phyloP scores from a whole-genome alignment of 1,140 invertebrate species.

The Acromyrmex charruanus region DNA sequence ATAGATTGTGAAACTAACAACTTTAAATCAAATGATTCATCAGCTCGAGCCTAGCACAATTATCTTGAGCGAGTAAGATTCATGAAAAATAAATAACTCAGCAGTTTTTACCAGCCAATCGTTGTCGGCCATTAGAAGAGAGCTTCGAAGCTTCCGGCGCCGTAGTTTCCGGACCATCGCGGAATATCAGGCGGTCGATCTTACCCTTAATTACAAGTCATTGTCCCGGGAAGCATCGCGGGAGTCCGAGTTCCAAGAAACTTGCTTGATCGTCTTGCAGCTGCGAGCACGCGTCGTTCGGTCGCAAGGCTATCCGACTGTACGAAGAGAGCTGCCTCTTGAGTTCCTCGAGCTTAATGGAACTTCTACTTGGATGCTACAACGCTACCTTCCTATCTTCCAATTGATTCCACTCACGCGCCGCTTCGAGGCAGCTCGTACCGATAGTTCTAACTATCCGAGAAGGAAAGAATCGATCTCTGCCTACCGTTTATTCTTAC shows the following conservation, averaged over 20 bases:
- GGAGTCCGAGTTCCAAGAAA: slow-evolving; percentile 62
- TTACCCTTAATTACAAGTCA: slow-evolving; percentile 70
- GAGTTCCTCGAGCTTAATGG: slow-evolving; percentile 67
- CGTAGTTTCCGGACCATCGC: slow-evolving; percentile 39
- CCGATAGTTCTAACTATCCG: slow-evolving; percentile 55
- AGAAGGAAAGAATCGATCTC: slow-evolving; percentile 57
- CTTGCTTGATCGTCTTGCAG: slow-evolving; percentile 66
- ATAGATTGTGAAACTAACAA: slow-evolving; percentile 11
- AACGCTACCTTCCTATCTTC: slow-evolving; percentile 41
- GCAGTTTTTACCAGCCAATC: slow-evolving; percentile 3
- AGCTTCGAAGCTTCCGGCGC: slow-evolving; percentile 1
- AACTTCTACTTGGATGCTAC: slow-evolving; percentile 67
- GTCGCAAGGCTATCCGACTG: slow-evolving; percentile 54
- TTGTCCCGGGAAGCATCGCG: slow-evolving; percentile 53
- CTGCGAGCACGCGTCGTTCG: slow-evolving; percentile 57
- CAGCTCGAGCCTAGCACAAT: neutral
- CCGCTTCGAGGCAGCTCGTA: slow-evolving; percentile 31
- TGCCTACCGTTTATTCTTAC: slow-evolving; percentile 55
- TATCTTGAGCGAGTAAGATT: neutral
- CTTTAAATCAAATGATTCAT: neutral
- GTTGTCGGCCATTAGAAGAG: slow-evolving; percentile 40
- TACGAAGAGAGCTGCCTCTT: slow-evolving; percentile 65
- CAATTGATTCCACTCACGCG: slow-evolving; percentile 74
- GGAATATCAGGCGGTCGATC: slow-evolving; percentile 67
- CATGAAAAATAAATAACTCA: slow-evolving; percentile 32